Conservation (phyloP, 2,113 vertebrate genomes). For the Circaetus cinerascens region DNA sequence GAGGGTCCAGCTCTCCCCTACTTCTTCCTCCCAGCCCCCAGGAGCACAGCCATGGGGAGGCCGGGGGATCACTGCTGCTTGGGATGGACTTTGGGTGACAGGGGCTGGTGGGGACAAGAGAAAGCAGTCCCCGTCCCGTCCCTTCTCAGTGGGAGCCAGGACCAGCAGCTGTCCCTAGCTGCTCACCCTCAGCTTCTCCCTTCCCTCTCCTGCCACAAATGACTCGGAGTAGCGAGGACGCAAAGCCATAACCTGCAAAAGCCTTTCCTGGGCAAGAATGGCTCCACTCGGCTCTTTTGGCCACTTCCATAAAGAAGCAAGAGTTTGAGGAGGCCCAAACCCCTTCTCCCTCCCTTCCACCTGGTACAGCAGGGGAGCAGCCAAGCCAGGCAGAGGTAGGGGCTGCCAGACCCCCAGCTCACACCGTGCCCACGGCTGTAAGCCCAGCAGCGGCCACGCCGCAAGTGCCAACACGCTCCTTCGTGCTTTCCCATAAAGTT, state of each 20-base stretch:
- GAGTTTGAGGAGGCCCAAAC: not conserved
- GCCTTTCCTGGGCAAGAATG: not conserved
- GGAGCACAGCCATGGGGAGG: not conserved
- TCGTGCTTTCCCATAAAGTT: not conserved
- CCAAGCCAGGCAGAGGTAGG: accelerated
- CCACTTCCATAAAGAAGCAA: not conserved
- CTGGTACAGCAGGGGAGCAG: not conserved
- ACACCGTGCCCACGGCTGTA: not conserved
- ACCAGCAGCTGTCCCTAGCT: not conserved
- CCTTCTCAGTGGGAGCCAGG: not conserved
- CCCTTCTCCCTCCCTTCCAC: not conserved
- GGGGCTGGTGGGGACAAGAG: not conserved
- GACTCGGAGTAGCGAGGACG: accelerated
- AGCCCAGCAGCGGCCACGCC: not conserved
- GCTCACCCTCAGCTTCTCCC: not conserved
- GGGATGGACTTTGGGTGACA: not conserved
- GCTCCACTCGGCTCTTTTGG: not conserved
- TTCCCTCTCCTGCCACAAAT: not conserved
- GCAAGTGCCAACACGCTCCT: not conserved
- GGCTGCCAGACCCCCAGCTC: accelerated
- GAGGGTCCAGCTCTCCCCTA: not conserved
- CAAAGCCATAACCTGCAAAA: not conserved
- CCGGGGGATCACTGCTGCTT: not conserved
- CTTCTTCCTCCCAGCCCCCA: not conserved
- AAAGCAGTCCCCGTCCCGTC: not conserved